Base-by-base conservation (phyloP, 2,888 invertebrate genomes). In the Oxycera nigricornis region DNA sequence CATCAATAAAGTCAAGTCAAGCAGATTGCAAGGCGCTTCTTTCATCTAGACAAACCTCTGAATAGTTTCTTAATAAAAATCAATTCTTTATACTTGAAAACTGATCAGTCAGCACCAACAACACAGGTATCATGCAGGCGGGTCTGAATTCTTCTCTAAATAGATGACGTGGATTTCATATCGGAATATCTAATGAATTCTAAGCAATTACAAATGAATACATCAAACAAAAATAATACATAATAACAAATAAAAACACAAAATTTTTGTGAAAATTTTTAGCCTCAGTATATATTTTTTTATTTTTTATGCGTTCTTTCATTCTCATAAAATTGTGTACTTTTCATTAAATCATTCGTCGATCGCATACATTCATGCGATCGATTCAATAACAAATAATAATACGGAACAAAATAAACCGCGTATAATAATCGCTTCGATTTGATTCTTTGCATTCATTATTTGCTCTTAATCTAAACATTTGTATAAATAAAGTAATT, bases 221-320 rank as follows among this genome's bases (percentile, higher is more conserved):
- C n/a, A n/a, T n/a, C n/a, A n/a, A n/a, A n/a, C n/a, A n/a, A n/a
- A n/a, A n/a, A n/a, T n/a, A n/a, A n/a, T n/a, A n/a, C n/a, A n/a
- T n/a, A n/a, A n/a, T n/a, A 62, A 11, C n/a, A 59, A 67, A 67
- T 46, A 24, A 46, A 61, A 67, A 67, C 67, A 41, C 41, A 67
- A 67, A 46, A 24, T 46, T 59, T 59, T 67, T 14, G 11, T n/a
- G n/a, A 31, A 61, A 35, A 31, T 70, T 68, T 70, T 70, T 55
- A 70, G 70, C 70, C 70, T 70, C 70, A 70, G 35, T 70, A 28
- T 68, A 30, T 67, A 24, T 67, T 67, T 26, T 41, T 30, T 30
- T 52, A 11, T 52, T 70, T 70, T 52, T 52, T 61, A n/a, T 17
- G 6, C 7, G 7, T 30, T 14, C 24, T 30, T 59, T 20, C 4